phyloP scores from a whole-genome alignment of 1,140 invertebrate genomes.

The Samia ricini region DNA sequence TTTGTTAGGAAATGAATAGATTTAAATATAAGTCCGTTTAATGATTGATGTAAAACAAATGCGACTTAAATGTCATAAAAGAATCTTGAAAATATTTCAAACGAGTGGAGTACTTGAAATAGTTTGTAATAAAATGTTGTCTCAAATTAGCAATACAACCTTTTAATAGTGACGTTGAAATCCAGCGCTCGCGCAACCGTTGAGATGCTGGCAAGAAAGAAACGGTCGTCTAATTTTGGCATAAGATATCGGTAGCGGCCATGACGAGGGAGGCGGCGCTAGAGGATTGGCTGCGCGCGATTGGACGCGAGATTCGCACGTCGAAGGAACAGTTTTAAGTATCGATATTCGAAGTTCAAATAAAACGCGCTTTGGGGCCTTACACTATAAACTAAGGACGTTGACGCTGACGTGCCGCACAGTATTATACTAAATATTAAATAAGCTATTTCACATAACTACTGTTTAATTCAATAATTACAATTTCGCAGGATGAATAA shows the following conservation, averaged over 20 bases:
- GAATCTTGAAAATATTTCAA: not conserved
- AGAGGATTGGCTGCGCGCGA: slow-evolving; percentile 37
- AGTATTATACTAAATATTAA: too few species aligned
- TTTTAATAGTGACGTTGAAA: not conserved
- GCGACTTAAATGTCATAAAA: too few species aligned
- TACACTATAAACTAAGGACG: slow-evolving; percentile 9
- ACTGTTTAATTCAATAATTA: slow-evolving; percentile 10
- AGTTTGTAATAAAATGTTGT: not conserved
- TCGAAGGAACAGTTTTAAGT: slow-evolving; percentile 21
- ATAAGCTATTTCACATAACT: too few species aligned
- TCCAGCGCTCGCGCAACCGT: not conserved
- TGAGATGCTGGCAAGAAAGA: slow-evolving; percentile 30
- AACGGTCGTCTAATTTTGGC: slow-evolving; percentile 65
- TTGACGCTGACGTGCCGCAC: not conserved
- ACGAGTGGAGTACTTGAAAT: not conserved
- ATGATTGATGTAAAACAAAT: too few species aligned
- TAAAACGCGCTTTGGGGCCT: slow-evolving; percentile 22
- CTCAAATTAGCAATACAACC: not conserved
- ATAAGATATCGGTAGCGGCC: slow-evolving; percentile 61
- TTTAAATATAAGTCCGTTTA: too few species aligned
- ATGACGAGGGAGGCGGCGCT: slow-evolving; percentile 62
- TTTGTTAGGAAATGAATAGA: too few species aligned
- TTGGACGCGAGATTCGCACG: slow-evolving; percentile 54
- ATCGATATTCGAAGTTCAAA: slow-evolving; percentile 19
- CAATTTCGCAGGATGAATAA: slow-evolving; percentile 18